Evolutionary conservation across 1,140 invertebrate genomes (phyloP), one percentile per base, ranked within the genome.

Genomic region (Papilio helenus): DNA sequence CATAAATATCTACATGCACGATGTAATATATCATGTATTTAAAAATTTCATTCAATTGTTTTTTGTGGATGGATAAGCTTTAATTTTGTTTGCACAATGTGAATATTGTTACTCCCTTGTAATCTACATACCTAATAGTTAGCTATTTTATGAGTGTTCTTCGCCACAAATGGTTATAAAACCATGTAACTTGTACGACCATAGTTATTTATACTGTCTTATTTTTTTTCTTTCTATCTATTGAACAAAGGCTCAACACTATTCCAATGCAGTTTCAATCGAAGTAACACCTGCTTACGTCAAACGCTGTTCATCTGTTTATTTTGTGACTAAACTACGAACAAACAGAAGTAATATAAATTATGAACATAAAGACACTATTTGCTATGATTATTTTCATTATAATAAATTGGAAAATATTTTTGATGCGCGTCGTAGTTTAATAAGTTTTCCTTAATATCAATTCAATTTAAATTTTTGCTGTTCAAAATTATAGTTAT

Each of bases 241-340:
- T 61, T 26, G 9, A 61, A 61, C 58, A 23, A 26, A 61, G 58
- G 58, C 61, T 68, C 61, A 29, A 29, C 61, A 68, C 61, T 68
- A 68, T 26, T 26, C 14, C 26, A 26, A n/a, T 68, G 61, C 61
- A 29, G 26, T 68, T 29, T 29, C 20, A 20, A 23, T 4, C 61
- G 26, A 68, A 29, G 12, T 29, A 68, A 29, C 61, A 68, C 23
- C 61, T 68, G 61, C 61, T 29, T 14, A 29, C 23, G 26, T 29
- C 12, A 26, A 29, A 29, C 7, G 26, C 61, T 68, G 4, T 29
- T 29, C 26, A 68, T 68, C 14, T 68, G 61, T 68, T 68, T 16
- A 68, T 68, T 61, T 68, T 29, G 3, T 26, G 9, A 23, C 20
- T 68, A 68, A 68, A 68, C 61, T 8, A 68, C 26, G 26, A 29